Evolutionary conservation across 2,797 vertebrate species (phyloP).

Genomic region (Limosa lapponica): DNA sequence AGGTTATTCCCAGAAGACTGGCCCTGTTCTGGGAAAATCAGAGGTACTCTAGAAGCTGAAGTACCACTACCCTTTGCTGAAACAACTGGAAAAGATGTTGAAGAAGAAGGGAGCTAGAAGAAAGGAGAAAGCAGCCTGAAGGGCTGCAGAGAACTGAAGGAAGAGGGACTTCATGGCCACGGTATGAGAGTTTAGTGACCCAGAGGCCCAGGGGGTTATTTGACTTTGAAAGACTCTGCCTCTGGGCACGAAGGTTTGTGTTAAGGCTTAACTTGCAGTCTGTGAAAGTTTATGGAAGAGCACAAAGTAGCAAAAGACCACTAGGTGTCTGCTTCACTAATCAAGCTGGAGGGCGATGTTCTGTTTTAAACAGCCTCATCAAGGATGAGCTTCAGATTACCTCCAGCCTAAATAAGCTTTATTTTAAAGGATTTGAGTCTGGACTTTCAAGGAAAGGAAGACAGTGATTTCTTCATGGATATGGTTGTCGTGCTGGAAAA

Average conservation of each 20-base stretch:
- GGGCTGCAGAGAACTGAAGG: not conserved
- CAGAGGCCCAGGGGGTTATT: not conserved
- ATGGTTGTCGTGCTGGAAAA: not conserved
- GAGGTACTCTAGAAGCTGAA: not conserved
- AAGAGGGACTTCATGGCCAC: not conserved
- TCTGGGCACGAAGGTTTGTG: not conserved
- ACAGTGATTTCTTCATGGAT: not conserved
- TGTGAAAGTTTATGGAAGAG: not conserved
- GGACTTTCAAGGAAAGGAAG: not conserved
- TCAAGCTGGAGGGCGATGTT: rapidly evolving
- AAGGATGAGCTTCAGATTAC: not conserved
- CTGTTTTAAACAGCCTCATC: not conserved
- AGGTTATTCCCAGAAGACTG: not conserved
- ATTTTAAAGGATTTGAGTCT: not conserved
- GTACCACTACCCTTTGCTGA: not conserved
- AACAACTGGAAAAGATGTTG: not conserved
- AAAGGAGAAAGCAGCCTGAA: not conserved
- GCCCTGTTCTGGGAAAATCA: not conserved
- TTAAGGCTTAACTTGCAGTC: not conserved
- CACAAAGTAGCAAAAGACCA: not conserved
- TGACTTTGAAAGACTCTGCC: not conserved
- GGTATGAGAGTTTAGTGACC: not conserved
- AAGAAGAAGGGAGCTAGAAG: not conserved
- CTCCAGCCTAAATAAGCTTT: not conserved
- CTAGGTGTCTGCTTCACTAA: not conserved